Base-by-base conservation (phyloP, 2,797 vertebrate genomes). In the Anguilla anguilla region DNA sequence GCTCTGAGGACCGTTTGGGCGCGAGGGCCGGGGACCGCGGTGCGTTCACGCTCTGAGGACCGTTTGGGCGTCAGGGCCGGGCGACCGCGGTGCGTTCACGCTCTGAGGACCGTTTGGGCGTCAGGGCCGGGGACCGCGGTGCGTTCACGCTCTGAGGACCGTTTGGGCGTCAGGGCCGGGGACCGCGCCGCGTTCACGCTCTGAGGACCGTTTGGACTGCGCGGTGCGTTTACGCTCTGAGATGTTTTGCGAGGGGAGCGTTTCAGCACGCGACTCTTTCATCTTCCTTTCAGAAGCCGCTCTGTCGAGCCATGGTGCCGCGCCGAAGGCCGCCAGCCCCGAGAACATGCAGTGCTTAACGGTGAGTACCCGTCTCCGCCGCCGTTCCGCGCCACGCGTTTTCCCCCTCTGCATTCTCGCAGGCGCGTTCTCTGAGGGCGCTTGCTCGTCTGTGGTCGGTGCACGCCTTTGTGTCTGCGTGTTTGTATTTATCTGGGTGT, bases 211-310 rank as follows among this genome's bases (percentile, higher is more conserved):
- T 84, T n/a, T n/a, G n/a, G 19, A n/a, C n/a, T n/a, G n/a, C n/a
- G n/a, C n/a, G n/a, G n/a, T n/a, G n/a, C 43, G 43, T 46, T 46
- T 4, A 46, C 43, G 43, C 43, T 46, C 57, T 35, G 85, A 85
- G 82, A 94, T 94, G 93, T 92, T 91, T 87, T 91, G 89, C 53
- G 92, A 92, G 83, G 90, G 87, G 84, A 90, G 82, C 46, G 88
- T 91, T 85, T 92, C 92, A 67, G 87, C 88, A 84, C 92, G 86
- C 72, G 87, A 88, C 79, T 92, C 89, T 84, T 87, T 91, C 87
- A 90, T 85, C 91, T 91, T 86, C 89, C 88, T 94, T 93, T 67
- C 85, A 97, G 96, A 95, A 15, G 79, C 19, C 0, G 84, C 90
- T 53, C 74, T 86, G 39, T 89, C 88, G 87, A 85, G 85, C n/a